These are phyloP conservation scores for Epinephelus lanceolatus DNA, from an alignment of 2,113 vertebrate species.

Conservation along the genomic window DNA sequence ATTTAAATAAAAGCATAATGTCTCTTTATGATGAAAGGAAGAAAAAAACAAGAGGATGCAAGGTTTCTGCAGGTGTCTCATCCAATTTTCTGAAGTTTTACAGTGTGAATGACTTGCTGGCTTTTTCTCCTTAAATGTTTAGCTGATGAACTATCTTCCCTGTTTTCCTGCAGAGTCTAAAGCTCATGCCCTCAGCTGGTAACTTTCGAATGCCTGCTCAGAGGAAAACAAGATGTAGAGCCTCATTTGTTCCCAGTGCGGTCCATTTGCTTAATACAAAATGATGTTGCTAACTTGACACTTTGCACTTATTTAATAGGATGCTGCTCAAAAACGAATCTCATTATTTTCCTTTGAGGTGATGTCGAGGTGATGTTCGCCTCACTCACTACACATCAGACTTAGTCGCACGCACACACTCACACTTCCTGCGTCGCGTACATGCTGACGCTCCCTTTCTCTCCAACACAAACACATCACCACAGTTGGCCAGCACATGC, in stretches of 20 bases:
- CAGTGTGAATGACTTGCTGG: not conserved
- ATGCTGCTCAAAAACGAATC: slow-evolving; percentile 18
- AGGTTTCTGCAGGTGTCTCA: slow-evolving; percentile 5
- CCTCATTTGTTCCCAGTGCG: slow-evolving; percentile 9
- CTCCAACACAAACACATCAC: slow-evolving; percentile 17
- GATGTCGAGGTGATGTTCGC: slow-evolving; percentile 12
- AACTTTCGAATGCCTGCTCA: not conserved
- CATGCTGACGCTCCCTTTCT: slow-evolving; percentile 26
- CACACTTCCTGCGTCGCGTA: slow-evolving; percentile 2
- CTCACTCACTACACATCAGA: not conserved
- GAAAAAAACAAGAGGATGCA: not conserved
- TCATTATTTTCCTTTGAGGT: slow-evolving; percentile 21
- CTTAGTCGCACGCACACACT: not conserved
- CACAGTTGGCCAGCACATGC: slow-evolving; percentile 53
- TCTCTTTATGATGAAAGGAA: not conserved
- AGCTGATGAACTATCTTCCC: not conserved
- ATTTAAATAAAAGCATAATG: not conserved
- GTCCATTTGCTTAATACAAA: slow-evolving; percentile 24
- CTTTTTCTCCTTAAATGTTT: not conserved
- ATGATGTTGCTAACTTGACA: slow-evolving; percentile 36
- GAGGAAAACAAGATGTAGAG: slow-evolving; percentile 17
- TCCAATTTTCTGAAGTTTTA: not conserved
- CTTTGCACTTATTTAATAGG: slow-evolving; percentile 42
- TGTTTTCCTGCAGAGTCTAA: slow-evolving; percentile 6
- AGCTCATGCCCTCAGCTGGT: not conserved